Conservation (phyloP, 1,140 invertebrate species). For the Wiebesia pumilae region DNA sequence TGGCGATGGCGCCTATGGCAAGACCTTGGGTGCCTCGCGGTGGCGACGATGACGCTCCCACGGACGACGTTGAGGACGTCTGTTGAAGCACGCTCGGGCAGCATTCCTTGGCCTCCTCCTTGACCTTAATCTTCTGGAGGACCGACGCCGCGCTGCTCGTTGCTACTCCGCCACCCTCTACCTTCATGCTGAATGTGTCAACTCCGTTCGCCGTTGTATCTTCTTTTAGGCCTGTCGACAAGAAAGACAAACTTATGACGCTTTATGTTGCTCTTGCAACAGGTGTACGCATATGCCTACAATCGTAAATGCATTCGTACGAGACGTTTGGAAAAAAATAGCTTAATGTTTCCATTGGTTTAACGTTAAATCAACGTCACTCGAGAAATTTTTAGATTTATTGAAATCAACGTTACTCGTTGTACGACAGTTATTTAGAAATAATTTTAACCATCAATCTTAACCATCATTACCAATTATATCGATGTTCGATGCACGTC, state of each 20-base stretch:
- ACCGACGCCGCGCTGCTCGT: constrained; percentile 53
- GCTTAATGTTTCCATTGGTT: too few species aligned
- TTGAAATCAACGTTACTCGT: not conserved
- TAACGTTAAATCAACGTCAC: too few species aligned
- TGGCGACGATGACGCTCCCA: constrained; percentile 45
- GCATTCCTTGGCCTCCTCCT: constrained; percentile 71
- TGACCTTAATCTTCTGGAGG: constrained; percentile 70
- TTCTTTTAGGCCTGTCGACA: not conserved
- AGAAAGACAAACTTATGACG: not conserved
- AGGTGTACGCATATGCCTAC: too few species aligned
- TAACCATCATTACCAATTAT: not conserved
- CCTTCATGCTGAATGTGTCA: constrained; percentile 64
- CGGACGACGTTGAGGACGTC: not conserved
- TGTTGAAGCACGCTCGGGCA: constrained; percentile 53
- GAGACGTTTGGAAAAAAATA: too few species aligned
- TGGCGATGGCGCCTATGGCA: constrained; percentile 58
- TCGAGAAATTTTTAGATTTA: too few species aligned
- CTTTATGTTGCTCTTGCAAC: not conserved
- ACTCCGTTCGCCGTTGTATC: not conserved
- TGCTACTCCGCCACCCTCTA: constrained; percentile 66
- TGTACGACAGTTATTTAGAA: not conserved
- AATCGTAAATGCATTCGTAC: too few species aligned
- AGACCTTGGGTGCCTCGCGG: constrained; percentile 50
- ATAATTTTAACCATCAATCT: not conserved
- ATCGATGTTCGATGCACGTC: not conserved